These are phyloP conservation scores for Sebastolobus altivelis DNA, from an alignment of 2,797 vertebrate species.

Conservation along the genomic window DNA sequence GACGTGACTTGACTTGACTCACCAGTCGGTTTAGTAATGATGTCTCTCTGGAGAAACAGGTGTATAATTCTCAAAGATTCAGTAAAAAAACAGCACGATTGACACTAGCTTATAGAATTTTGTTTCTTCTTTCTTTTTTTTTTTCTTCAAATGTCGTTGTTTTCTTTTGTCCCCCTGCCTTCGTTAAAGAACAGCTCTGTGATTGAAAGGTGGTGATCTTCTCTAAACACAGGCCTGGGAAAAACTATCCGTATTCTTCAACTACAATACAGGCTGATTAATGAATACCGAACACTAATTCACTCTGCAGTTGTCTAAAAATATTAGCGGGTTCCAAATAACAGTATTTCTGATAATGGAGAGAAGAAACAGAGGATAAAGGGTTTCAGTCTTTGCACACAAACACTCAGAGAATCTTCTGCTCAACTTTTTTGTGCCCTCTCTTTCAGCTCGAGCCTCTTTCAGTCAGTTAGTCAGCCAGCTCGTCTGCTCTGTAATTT, in stretches of 20 bases:
- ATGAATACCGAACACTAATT: constrained; percentile 9
- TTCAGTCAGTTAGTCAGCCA: constrained; percentile 35
- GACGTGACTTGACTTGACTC: constrained; percentile 63
- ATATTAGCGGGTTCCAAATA: constrained; percentile 20
- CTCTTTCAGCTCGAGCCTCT: constrained; percentile 7
- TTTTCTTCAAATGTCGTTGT: not conserved
- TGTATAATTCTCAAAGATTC: constrained; percentile 34
- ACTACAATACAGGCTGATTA: constrained; percentile 60
- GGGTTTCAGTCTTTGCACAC: not conserved
- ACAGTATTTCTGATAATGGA: constrained; percentile 24
- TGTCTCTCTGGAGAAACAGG: constrained; percentile 58
- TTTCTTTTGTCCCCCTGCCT: not conserved
- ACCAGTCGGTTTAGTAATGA: constrained; percentile 47
- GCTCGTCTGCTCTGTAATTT: constrained; percentile 52
- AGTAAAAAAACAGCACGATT: not conserved
- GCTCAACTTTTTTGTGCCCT: constrained; percentile 14
- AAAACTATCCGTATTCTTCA: constrained; percentile 17
- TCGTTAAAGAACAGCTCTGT: constrained; percentile 7
- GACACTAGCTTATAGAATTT: not conserved
- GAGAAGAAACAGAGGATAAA: constrained; percentile 3
- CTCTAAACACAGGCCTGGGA: constrained; percentile 12
- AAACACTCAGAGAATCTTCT: not conserved
- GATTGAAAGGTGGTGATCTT: constrained; percentile 33
- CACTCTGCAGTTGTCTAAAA: constrained; percentile 22
- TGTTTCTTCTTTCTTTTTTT: not conserved